A percentile compares a stretch with the other conserved stretches of the same genome.
Conservation (phyloP, 2,888 invertebrate genomes). For the Lithophane leautieri region DNA sequence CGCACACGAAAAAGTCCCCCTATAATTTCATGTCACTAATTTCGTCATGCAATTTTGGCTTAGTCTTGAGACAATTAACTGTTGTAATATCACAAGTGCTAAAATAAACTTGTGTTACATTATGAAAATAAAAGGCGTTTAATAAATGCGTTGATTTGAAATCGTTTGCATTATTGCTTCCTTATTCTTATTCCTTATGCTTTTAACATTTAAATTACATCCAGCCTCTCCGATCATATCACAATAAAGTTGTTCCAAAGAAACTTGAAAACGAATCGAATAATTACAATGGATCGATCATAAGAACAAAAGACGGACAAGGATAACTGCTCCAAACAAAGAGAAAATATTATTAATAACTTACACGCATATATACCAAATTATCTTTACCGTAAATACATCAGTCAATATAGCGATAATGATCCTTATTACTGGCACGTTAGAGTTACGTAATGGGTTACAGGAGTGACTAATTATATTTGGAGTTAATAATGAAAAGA, state of each 20-base stretch:
- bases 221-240: conserved; percentile 34
- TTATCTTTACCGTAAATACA: conserved; percentile 15
- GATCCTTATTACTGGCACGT: conserved; percentile 34
- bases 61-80: conserved; percentile 11
- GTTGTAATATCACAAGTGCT: neutral
- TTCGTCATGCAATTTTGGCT: no score
- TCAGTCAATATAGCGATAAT: conserved; percentile 3
- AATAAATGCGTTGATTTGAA: neutral
- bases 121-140: conserved; percentile 14
- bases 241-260: conserved; percentile 57
- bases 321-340: conserved; percentile 71
- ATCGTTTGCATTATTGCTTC: neutral
- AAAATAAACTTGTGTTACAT: conserved; percentile 16
- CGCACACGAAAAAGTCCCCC: no score
- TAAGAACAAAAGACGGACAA: conserved; percentile 65
- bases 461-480: conserved; percentile 60
- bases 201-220: conserved; percentile 43
- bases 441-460: conserved; percentile 36
- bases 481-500: conserved; percentile 82
- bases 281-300: conserved; percentile 66
- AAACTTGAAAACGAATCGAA: conserved; percentile 65
- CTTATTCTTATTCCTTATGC: neutral
- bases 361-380: conserved; percentile 63
- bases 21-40: no score
- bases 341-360: conserved; percentile 80